Evolutionary conservation across 1,140 invertebrate genomes (phyloP).

Genomic region (Hirudo medicinalis): DNA sequence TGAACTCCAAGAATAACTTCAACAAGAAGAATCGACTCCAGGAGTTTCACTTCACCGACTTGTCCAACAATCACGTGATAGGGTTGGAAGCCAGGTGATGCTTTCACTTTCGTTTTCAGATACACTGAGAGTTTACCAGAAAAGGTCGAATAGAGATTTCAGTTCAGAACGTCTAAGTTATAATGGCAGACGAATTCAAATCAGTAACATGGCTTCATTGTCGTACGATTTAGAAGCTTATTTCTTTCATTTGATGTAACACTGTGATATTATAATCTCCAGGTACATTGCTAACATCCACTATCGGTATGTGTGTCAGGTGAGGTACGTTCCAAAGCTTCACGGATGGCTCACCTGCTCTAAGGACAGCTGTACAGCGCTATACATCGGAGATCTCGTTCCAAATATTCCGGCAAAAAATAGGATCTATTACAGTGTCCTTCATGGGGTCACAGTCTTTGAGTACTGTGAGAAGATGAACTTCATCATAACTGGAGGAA

Average conservation of each 20-base stretch:
- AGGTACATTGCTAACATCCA: conserved; percentile 16
- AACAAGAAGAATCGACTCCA: conserved; percentile 10
- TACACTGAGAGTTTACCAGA: background rate
- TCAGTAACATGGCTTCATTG: too few relatives aligned
- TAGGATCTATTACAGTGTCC: background rate
- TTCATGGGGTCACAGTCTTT: conserved; percentile 17
- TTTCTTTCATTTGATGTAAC: too few relatives aligned
- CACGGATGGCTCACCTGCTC: conserved; percentile 13
- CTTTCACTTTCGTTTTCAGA: background rate
- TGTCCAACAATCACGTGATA: conserved; percentile 10
- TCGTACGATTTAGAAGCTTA: too few relatives aligned
- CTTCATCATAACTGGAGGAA: conserved; percentile 15
- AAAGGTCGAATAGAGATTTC: background rate
- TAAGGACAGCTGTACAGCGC: conserved; percentile 9
- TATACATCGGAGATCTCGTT: conserved; percentile 16
- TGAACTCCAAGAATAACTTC: conserved; percentile 10
- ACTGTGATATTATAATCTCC: background rate
- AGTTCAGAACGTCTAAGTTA: too few relatives aligned
- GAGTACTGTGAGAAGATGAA: conserved; percentile 20
- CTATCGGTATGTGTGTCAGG: conserved; percentile 11
- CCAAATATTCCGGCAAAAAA: background rate
- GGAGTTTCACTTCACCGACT: conserved; percentile 12
- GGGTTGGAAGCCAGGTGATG: conserved; percentile 1
- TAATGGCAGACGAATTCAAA: too few relatives aligned
- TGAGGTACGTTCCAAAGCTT: conserved; percentile 16